Evolutionary conservation across 2,888 invertebrate genomes (phyloP), one percentile per base, ranked within the genome.

Genomic region (Drosophila demipolita): DNA sequence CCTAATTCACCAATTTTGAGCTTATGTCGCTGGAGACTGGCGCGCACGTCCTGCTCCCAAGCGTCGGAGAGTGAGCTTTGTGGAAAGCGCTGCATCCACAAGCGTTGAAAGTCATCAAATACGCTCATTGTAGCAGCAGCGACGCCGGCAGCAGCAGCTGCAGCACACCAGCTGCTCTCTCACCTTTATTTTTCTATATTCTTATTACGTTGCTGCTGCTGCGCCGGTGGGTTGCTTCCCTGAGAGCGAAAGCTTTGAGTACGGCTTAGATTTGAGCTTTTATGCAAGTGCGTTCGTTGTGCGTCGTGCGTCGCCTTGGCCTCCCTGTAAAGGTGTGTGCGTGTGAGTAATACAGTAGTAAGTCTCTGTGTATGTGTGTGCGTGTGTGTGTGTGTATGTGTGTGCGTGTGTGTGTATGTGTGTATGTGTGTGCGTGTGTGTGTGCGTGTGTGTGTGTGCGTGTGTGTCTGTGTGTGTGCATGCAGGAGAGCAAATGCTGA

Each of bases 31-130:
- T 96, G 95, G 90, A 98, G 95, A 94, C 97, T 97, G 85, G 97
- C 97, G 92, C 97, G 95, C 92, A 98, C 97, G 94, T 98, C 97
- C 94, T 97, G 97, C 93, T 97, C 97, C 97, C 97, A 97, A 93
- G 97, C 97, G 92, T 97, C 97, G 93, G 98, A 97, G 90, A 98
- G 94, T 87, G 97, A 96, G 94, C 97, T 97, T 92, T 97, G 97
- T 86, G 97, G 97, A 95, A 97, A 98, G 92, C 97, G 95, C 94
- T 97, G 96, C 94, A 96, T 95, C 97, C 98, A 98, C 94, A 97
- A 96, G 93, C 97, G 96, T 94, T 97, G 97, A 94, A 97, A 97
- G 94, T 97, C 97, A 92, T 96, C 96, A 93, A 97, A 97, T 92
- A 97, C 97, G 94, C 97, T 97, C 97, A 96, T 96, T 70, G 59